A percentile compares a stretch with the other conserved stretches of the same genome.
phyloP scores from a whole-genome alignment of 1,140 invertebrate genomes.

The Geopemphigus sp. region DNA sequence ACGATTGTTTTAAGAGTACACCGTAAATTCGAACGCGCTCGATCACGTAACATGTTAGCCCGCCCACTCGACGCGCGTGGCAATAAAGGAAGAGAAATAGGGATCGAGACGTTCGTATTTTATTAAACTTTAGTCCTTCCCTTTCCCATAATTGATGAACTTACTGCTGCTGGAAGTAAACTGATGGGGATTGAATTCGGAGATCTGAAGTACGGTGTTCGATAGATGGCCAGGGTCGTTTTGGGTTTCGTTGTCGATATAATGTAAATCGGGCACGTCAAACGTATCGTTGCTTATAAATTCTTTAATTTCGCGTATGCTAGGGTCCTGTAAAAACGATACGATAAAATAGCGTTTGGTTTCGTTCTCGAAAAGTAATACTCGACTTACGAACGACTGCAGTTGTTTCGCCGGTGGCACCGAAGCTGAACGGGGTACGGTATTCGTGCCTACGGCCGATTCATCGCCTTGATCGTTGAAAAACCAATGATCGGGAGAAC shows the following conservation, averaged over 20 bases:
- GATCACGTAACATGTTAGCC: no score
- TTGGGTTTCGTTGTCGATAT: constrained; percentile 44
- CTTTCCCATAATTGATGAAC: no score
- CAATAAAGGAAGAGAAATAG: no score
- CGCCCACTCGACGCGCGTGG: no score
- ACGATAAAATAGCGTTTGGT: no score
- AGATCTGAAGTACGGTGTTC: constrained; percentile 58
- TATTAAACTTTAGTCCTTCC: no score
- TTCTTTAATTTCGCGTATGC: constrained; percentile 40
- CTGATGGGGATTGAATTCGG: constrained; percentile 58
- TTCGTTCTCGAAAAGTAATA: not conserved
- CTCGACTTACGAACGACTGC: constrained; percentile 34
- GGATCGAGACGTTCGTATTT: no score
- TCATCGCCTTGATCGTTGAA: constrained; percentile 54
- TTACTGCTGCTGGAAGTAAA: constrained; percentile 65
- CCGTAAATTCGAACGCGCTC: no score
- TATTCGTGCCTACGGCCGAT: constrained; percentile 49
- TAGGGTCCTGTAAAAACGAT: constrained; percentile 14
- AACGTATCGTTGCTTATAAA: constrained; percentile 37
- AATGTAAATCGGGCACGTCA: constrained; percentile 20
- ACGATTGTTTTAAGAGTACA: no score
- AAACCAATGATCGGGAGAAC: constrained; percentile 54
- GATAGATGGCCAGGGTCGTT: constrained; percentile 5
- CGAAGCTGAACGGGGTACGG: constrained; percentile 51
- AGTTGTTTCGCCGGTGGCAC: constrained; percentile 52